phyloP scores from a whole-genome alignment of 2,888 invertebrate species.

The Meteorus colon region DNA sequence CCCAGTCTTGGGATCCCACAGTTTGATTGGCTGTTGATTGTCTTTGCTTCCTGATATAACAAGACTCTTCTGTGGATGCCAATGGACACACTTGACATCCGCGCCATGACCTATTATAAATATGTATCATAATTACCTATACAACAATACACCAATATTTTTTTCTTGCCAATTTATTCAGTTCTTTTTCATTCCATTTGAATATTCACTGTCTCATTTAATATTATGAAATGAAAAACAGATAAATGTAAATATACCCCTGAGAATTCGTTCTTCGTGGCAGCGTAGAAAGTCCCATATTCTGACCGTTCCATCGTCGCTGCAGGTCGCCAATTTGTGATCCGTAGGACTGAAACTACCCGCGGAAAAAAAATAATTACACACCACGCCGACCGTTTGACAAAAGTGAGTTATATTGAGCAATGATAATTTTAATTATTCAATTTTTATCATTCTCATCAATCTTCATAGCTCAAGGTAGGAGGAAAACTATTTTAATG shows the following conservation, averaged over 20 bases:
- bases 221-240: constrained; percentile 27
- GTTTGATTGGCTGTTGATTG: constrained; percentile 98
- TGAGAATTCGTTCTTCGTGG: constrained; percentile 94
- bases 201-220: constrained; percentile 19
- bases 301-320: constrained; percentile 98
- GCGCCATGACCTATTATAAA: constrained; percentile 89
- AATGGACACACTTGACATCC: constrained; percentile 99
- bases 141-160: not conserved
- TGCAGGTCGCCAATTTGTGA: constrained; percentile 98
- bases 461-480: constrained; percentile 22
- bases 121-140: not conserved
- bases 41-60: constrained; percentile 99
- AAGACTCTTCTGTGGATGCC: constrained; percentile 98
- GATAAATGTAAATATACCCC: constrained; percentile 76
- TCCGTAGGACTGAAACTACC: constrained; percentile 98
- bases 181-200: constrained; percentile 6
- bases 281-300: constrained; percentile 99
- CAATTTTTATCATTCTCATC: constrained; percentile 10
- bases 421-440: not conserved
- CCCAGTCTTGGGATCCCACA: constrained; percentile 99
- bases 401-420: constrained; percentile 17
- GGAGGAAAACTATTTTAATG: constrained; percentile 2
- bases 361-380: constrained; percentile 62
- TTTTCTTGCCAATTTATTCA: not conserved
- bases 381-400: constrained; percentile 44